Evolutionary conservation across 1,140 invertebrate genomes (phyloP).

Genomic region (Harpegnathos saltator): DNA sequence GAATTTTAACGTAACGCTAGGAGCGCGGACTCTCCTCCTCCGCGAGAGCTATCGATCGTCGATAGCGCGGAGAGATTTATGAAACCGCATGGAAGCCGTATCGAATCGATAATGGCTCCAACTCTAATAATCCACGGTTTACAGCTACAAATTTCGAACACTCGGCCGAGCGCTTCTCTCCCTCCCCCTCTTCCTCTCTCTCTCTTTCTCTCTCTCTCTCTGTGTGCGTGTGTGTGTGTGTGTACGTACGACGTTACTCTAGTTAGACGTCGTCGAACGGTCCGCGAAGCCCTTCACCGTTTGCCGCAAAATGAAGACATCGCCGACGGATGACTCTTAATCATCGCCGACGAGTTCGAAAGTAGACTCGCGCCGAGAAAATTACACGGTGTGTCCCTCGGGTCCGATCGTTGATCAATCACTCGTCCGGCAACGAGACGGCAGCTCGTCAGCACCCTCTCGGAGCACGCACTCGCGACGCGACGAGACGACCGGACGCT

Average conservation of each 20-base stretch:
- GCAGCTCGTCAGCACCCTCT: slow-evolving; percentile 50
- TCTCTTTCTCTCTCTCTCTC: too few species aligned
- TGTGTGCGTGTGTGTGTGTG: too few species aligned
- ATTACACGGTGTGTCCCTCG: slow-evolving; percentile 65
- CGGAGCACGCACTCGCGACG: slow-evolving; percentile 21
- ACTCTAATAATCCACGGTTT: background rate
- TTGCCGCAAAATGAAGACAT: slow-evolving; percentile 62
- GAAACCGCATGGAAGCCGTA: background rate
- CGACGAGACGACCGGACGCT: slow-evolving; percentile 16
- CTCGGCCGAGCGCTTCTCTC: slow-evolving; percentile 1
- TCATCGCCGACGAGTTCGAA: slow-evolving; percentile 66
- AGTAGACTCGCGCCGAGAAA: slow-evolving; percentile 66
- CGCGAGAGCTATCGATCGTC: background rate
- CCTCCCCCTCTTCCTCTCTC: background rate
- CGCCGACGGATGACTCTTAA: slow-evolving; percentile 63
- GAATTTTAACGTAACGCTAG: background rate
- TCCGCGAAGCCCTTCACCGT: slow-evolving; percentile 42
- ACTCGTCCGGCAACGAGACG: slow-evolving; percentile 57
- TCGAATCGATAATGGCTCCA: background rate
- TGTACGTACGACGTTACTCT: background rate
- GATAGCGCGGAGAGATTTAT: background rate
- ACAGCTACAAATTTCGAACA: slow-evolving; percentile 33
- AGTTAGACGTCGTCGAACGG: slow-evolving; percentile 48
- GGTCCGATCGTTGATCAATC: slow-evolving; percentile 67
- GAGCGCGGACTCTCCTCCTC: background rate